Base-by-base conservation (phyloP, 1,140 invertebrate species). In the Whitmania pigra region DNA sequence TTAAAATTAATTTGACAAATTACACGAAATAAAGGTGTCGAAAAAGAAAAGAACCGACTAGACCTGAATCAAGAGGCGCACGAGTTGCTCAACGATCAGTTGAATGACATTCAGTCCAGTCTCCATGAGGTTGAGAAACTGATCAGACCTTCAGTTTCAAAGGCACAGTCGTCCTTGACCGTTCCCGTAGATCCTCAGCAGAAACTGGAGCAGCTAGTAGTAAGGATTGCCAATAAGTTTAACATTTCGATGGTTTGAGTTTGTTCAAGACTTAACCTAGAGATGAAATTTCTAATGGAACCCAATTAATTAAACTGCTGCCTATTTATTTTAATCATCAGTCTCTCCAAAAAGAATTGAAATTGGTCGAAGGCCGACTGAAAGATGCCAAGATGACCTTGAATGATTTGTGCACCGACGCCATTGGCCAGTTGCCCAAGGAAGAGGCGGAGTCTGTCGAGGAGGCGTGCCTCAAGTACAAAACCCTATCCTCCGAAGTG, bases 341-440 rank as follows among this genome's bases (percentile, higher is more conserved):
- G 57, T 22, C 57, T 31, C 57, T 63, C 22, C 57, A 63, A 17
- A 63, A 63, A 63, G 57, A 63, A 25, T 63, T 63, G 29, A 63
- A 63, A 7, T 6, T 63, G 29, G 57, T 63, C 9, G 57, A 63
- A 63, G 57, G 57, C 11, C 57, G 29, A 31, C 57, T 63, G 57
- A 63, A 63, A 20, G 57, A 63, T 63, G 57, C 57, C 22, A 22
- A 63, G 57, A 63, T 63, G 57, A 63, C 57, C 22, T 63, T 63
- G 57, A 63, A 22, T 13, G 57, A 63, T n/a, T 20, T 63, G 57
- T 63, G 57, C 29, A 63, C 22, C 15, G 57, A 63, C 20, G 57
- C 57, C 29, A 63, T 63, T 63, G 57, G 57, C 22, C 57, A 63
- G 22, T 4, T 31, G 29, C 29, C 57, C 15, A 22, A 7, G 18